Base-by-base conservation (phyloP, 2,113 vertebrate species). In the Corythaixoides concolor region DNA sequence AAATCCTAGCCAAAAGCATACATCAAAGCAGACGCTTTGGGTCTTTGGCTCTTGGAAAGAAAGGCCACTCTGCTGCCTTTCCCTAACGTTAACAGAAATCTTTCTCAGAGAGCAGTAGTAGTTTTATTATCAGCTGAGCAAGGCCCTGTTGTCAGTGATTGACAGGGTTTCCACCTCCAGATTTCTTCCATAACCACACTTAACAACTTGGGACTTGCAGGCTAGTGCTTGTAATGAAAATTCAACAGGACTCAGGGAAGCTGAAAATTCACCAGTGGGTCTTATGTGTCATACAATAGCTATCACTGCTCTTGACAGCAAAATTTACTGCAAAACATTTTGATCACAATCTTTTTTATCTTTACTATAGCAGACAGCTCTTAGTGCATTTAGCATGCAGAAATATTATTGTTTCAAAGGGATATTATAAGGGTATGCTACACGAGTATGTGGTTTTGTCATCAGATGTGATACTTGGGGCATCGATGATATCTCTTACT, bases 71-170 rank as follows among this genome's bases (percentile, higher is more conserved):
- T 89, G 22, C 55, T 83, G 66, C 55, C 67, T 89, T 89, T 95
- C 80, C 66, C 70, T 96, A 96, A 94, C 60, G 47, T 64, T 97
- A 95, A 73, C 35, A 93, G 90, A 95, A 94, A 84, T 88, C 56
- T 96, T 92, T 93, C 60, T 85, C 58, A 95, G 84, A 87, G 69
- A 88, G 72, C 23, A 50, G 35, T 33, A 91, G 49, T 39, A 83
- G 43, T 90, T 97, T 90, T 95, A 47, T 95, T 97, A 95, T 89
- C 86, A 94, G 55, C 77, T 70, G n/a, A 96, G 86, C 28, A 95
- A 96, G 50, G 53, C 26, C 39, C 50, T 76, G 21, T 88, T 96
- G 76, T 89, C 32, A 35, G 79, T 96, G 92, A 95, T 12, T 96
- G 94, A 96, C 89, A 95, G 89, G 74, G 80, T 97, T 96, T 88